Evolutionary conservation across 35 echinoderm and acorn worm species (phyloP).

Genomic region (Ophiothrix spiculata): DNA sequence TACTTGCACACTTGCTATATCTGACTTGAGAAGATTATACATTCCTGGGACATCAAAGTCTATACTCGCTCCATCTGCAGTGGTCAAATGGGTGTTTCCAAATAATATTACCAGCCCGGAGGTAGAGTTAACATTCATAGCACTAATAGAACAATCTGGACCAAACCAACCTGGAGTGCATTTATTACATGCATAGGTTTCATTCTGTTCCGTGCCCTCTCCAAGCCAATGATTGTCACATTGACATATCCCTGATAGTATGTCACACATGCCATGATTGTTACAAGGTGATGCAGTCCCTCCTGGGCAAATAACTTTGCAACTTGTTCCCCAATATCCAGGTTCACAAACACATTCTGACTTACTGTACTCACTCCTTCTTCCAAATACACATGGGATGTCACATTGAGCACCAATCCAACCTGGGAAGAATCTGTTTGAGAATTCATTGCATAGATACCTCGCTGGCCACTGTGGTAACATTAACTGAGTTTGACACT

Average conservation of each 20-base stretch:
- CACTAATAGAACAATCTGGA: constrained; percentile 31
- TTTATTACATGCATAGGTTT: constrained; percentile 40
- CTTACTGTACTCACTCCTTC: neutral
- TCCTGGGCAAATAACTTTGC: constrained; percentile 56
- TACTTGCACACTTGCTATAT: constrained; percentile 5
- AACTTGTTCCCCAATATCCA: constrained; percentile 66
- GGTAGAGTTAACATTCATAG: constrained; percentile 13
- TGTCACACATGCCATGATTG: constrained; percentile 55
- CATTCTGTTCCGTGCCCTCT: neutral
- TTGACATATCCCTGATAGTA: constrained; percentile 46
- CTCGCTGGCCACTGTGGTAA: constrained; percentile 45
- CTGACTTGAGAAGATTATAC: constrained; percentile 38
- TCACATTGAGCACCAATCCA: constrained; percentile 73
- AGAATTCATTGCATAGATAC: constrained; percentile 54
- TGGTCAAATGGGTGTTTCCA: constrained; percentile 54
- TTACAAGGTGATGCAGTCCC: constrained; percentile 62
- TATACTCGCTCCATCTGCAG: constrained; percentile 49
- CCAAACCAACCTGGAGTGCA: constrained; percentile 61
- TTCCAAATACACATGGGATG: constrained; percentile 64
- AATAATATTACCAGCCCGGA: constrained; percentile 37
- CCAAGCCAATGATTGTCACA: constrained; percentile 81
- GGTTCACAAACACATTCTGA: constrained; percentile 52
- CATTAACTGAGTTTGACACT: constrained; percentile 40
- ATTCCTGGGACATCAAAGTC: constrained; percentile 54
- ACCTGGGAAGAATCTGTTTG: constrained; percentile 41